Percentiles rank a stretch among this genome's conserved stretches.
These are phyloP conservation scores for Lymantria monacha DNA, from an alignment of 2,888 invertebrate species.

Conservation along the genomic window DNA sequence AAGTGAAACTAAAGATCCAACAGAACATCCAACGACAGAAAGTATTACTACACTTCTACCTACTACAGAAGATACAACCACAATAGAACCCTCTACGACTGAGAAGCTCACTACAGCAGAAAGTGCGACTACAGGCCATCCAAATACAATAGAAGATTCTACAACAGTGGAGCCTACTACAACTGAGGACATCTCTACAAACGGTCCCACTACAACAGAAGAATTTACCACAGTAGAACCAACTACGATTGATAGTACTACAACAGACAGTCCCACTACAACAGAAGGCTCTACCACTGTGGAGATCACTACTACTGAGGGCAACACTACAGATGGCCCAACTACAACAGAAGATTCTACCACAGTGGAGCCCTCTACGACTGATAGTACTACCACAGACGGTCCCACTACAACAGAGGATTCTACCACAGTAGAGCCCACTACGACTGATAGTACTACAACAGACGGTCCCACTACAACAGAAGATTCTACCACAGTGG, in stretches of 20 bases:
- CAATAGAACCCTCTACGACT: background rate
- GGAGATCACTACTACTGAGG: background rate
- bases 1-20: background rate
- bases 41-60: background rate
- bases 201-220: background rate
- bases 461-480: background rate
- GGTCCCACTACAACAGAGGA: background rate
- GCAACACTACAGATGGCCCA: background rate
- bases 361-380: background rate
- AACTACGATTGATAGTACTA: background rate
- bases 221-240: background rate
- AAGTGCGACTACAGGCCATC: background rate
- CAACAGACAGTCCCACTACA: background rate
- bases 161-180: background rate
- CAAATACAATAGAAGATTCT: background rate
- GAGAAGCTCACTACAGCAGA: background rate
- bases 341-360: background rate
- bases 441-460: background rate
- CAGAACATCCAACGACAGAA: background rate
- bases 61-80: background rate
- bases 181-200: background rate
- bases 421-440: slow-evolving; percentile 1
- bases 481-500: slow-evolving; percentile 1
- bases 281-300: slow-evolving; percentile 1
- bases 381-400: background rate